These are phyloP conservation scores for Drosophila sulfurigaster DNA, from an alignment of 1,140 invertebrate species.

Conservation along the genomic window DNA sequence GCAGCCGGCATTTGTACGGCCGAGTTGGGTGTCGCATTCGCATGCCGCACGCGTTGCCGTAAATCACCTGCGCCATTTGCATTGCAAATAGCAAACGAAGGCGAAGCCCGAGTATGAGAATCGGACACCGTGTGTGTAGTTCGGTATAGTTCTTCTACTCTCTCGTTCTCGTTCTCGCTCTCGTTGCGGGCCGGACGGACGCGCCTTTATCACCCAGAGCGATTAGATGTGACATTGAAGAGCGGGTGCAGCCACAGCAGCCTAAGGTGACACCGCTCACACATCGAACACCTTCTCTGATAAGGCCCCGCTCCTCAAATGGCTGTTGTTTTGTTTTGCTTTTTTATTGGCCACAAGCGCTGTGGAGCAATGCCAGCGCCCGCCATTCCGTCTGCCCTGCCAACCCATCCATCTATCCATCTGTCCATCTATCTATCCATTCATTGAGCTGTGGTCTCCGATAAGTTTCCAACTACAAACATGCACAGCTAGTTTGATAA, in stretches of 20 bases:
- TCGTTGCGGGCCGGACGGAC: conserved; percentile 23
- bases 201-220: conserved; percentile 43
- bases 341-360: conserved; percentile 25
- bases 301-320: conserved; percentile 21
- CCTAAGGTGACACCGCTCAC: conserved; percentile 11
- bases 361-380: too few species aligned
- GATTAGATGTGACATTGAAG: conserved; percentile 42
- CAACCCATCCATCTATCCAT: background rate
- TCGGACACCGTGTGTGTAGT: too few species aligned
- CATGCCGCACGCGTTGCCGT: conserved; percentile 50
- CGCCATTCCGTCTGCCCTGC: too few species aligned
- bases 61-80: conserved; percentile 56
- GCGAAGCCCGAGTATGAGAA: too few species aligned
- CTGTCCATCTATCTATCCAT: conserved; percentile 6
- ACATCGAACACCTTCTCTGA: conserved; percentile 1
- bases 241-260: conserved; percentile 40
- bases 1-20: conserved; percentile 44
- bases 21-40: conserved; percentile 18
- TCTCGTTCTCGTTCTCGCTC: background rate
- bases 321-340: background rate
- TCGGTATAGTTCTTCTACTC: too few species aligned
- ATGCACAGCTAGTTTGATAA: conserved; percentile 17
- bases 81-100: conserved; percentile 41
- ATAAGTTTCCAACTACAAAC: background rate
- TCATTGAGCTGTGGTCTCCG: background rate